Evolutionary conservation across 2,113 vertebrate species (phyloP).

Genomic region (Grus americana): DNA sequence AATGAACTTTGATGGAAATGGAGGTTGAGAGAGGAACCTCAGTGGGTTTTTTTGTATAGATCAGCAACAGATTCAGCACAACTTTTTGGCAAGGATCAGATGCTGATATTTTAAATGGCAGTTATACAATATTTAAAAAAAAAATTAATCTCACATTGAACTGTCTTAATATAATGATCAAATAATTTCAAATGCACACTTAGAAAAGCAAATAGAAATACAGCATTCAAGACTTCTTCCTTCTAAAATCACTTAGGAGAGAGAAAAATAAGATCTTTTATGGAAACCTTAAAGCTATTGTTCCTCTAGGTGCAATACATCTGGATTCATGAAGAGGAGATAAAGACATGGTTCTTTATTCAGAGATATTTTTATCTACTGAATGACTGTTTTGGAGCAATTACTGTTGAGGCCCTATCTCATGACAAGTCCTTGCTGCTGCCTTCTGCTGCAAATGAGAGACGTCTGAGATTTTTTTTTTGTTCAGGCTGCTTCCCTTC

Average conservation of each 20-base stretch:
- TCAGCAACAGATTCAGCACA: not conserved
- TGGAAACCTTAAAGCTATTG: not conserved
- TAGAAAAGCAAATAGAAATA: not conserved
- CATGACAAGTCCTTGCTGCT: not conserved
- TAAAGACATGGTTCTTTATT: not conserved
- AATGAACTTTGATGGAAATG: not conserved
- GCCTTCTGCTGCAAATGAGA: not conserved
- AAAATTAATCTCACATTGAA: not conserved
- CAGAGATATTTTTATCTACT: not conserved
- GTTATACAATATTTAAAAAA: not conserved
- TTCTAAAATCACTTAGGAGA: not conserved
- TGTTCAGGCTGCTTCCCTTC: not conserved
- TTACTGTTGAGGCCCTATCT: fast-evolving
- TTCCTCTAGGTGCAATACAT: not conserved
- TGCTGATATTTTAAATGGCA: not conserved
- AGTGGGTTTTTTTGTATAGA: not conserved
- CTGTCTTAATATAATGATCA: not conserved
- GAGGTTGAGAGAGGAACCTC: not conserved
- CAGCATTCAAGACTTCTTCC: not conserved
- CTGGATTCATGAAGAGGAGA: not conserved
- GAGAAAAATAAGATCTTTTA: not conserved
- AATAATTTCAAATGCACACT: not conserved
- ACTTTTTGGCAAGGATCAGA: not conserved
- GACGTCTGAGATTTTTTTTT: not conserved
- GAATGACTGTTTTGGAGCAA: not conserved